These are phyloP conservation scores for Nineta flava DNA, from an alignment of 2,888 invertebrate species.

Conservation along the genomic window DNA sequence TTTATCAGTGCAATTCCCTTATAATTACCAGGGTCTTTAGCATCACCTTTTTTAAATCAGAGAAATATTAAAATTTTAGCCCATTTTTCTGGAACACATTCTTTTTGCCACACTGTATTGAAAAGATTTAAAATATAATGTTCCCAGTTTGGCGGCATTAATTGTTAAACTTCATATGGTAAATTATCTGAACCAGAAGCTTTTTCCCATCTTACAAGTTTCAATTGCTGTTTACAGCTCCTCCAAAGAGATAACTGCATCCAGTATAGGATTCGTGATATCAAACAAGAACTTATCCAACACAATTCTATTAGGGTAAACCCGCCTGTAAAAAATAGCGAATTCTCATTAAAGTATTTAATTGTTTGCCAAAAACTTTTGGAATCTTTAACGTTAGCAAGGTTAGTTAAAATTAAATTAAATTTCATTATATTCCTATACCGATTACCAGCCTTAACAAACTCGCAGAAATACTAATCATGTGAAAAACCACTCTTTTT, in stretches of 20 bases:
- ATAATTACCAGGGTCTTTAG: constrained; percentile 9
- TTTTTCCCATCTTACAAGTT: constrained; percentile 9
- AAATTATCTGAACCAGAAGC: constrained; percentile 13
- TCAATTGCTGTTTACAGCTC: constrained; percentile 1
- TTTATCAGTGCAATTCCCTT: constrained; percentile 13
- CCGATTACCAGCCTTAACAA: too few relatives aligned
- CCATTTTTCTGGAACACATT: neutral
- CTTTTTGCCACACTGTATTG: neutral
- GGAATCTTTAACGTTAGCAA: neutral
- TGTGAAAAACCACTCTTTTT: too few relatives aligned
- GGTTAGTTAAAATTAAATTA: too few relatives aligned
- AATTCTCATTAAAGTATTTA: neutral
- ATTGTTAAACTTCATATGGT: constrained; percentile 5
- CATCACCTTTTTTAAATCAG: constrained; percentile 6
- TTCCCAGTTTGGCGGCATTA: constrained; percentile 2
- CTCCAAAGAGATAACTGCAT: neutral
- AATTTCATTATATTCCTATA: too few relatives aligned
- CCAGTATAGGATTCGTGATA: neutral
- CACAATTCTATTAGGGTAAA: too few relatives aligned
- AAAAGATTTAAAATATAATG: neutral
- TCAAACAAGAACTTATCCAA: neutral
- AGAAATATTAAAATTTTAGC: neutral
- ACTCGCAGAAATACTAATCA: too few relatives aligned
- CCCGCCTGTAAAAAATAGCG: too few relatives aligned
- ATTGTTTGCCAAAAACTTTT: neutral